Evolutionary conservation across 2,113 vertebrate genomes (phyloP).

Genomic region (Peromyscus polionotus): DNA sequence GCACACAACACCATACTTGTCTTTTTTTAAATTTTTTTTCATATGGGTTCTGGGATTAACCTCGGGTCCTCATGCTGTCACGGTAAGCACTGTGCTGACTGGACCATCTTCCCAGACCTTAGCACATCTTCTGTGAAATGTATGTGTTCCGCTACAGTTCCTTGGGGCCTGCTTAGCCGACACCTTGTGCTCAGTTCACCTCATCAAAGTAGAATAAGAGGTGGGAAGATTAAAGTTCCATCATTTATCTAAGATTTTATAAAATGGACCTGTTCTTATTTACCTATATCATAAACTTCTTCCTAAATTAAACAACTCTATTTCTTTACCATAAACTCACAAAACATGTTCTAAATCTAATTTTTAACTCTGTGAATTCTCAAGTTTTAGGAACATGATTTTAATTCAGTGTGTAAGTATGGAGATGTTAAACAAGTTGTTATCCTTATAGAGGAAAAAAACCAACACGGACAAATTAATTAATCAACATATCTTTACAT

Average conservation of each 20-base stretch:
- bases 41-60: neutral
- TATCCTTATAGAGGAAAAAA: conserved; percentile 21
- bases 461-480: neutral
- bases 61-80: neutral
- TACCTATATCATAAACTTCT: neutral
- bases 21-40: neutral
- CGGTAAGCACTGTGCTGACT: no score
- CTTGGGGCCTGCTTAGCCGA: neutral
- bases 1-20: neutral
- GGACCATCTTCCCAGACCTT: neutral
- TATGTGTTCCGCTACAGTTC: neutral
- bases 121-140: neutral
- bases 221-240: neutral
- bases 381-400: conserved; percentile 1
- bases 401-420: neutral
- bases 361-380: neutral
- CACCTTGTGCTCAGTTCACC: neutral
- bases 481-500: neutral
- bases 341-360: neutral
- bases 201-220: neutral
- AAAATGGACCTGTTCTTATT: neutral
- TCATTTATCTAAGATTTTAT: neutral
- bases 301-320: neutral
- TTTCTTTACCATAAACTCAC: conserved; percentile 2
- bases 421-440: conserved; percentile 32